A percentile compares a stretch with the other conserved stretches of the same genome.
Evolutionary conservation across 2,113 vertebrate species (phyloP).

Genomic region (Gnathonemus longibarbis): DNA sequence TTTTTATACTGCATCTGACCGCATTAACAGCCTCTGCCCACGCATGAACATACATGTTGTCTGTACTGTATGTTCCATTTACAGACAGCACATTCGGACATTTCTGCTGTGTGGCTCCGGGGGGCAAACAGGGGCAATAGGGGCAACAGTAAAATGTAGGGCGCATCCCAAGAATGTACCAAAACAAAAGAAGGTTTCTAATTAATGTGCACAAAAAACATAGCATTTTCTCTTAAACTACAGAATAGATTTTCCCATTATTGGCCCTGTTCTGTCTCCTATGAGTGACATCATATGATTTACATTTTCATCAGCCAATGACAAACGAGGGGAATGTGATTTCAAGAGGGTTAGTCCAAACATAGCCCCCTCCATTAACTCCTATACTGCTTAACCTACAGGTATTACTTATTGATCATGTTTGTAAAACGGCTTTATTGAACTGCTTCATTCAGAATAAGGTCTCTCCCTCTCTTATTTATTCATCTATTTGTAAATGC

Average conservation of each 20-base stretch:
- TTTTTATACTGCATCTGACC: not conserved
- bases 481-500: not conserved
- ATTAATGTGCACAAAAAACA: not conserved
- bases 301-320: not conserved
- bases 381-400: not conserved
- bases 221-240: not conserved
- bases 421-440: not conserved
- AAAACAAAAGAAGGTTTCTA: not conserved
- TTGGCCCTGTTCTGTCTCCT: not conserved
- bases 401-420: not conserved
- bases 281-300: not conserved
- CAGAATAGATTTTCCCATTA: not conserved
- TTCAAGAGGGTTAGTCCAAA: not conserved
- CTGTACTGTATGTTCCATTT: not conserved
- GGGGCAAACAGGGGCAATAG: not conserved
- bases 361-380: not conserved
- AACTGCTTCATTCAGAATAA: not conserved
- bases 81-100: not conserved
- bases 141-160: not conserved
- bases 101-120: not conserved
- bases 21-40: not conserved
- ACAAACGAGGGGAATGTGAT: not conserved
- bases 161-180: not conserved
- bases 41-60: not conserved
- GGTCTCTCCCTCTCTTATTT: not conserved